Percentiles rank a stretch among this genome's conserved stretches.
phyloP scores from a whole-genome alignment of 2,797 vertebrate species.

The Harpagifer antarcticus region DNA sequence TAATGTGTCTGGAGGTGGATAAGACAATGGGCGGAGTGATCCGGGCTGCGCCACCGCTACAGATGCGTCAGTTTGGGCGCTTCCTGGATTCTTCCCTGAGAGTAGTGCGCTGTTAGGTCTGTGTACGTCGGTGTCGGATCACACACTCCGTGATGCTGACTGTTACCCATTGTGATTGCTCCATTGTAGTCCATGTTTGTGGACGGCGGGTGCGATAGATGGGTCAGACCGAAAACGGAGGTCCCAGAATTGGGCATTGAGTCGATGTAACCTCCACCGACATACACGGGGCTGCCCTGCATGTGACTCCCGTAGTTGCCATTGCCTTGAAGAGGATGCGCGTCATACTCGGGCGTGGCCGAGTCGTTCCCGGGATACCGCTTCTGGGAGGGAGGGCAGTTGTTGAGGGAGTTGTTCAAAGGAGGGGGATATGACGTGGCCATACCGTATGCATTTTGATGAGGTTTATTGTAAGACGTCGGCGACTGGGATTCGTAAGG shows the following conservation, averaged over 20 bases:
- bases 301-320: constrained; percentile 94
- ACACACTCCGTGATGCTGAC: constrained; percentile 94
- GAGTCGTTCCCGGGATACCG: constrained; percentile 92
- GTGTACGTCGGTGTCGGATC: constrained; percentile 96
- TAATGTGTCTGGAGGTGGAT: constrained; percentile 77
- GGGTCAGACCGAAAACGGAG: constrained; percentile 95
- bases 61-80: constrained; percentile 98
- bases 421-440: constrained; percentile 91
- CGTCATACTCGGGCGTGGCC: constrained; percentile 94
- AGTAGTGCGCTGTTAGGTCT: constrained; percentile 97
- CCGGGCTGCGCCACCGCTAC: constrained; percentile 85
- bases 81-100: constrained; percentile 99
- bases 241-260: constrained; percentile 92
- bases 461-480: constrained; percentile 93
- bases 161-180: constrained; percentile 93
- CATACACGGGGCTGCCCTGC: constrained; percentile 97
- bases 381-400: constrained; percentile 94
- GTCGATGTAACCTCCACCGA: constrained; percentile 95
- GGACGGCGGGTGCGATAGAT: constrained; percentile 92
- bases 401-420: constrained; percentile 91
- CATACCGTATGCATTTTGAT: constrained; percentile 93
- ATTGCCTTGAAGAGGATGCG: constrained; percentile 93
- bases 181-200: constrained; percentile 95
- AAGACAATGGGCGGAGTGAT: constrained; percentile 83
- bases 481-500: constrained; percentile 95